phyloP scores from a whole-genome alignment of 1,140 invertebrate species.

The Brachionus rotundiformis region DNA sequence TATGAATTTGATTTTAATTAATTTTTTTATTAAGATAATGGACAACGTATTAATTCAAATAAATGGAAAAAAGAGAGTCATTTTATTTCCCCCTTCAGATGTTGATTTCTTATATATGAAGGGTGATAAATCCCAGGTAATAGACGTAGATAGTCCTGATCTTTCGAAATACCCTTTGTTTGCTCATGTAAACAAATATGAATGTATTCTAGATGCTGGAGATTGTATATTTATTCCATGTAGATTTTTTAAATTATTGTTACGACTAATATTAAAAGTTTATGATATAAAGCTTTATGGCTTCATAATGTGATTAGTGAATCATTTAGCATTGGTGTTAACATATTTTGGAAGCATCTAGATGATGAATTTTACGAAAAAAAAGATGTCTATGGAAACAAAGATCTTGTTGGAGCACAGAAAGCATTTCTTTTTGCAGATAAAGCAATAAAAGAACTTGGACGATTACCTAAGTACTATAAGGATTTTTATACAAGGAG shows the following conservation, averaged over 20 bases:
- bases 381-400: constrained; percentile 69
- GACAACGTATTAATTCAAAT: constrained; percentile 70
- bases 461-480: constrained; percentile 66
- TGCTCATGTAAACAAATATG: constrained; percentile 56
- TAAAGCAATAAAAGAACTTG: constrained; percentile 64
- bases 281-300: constrained; percentile 66
- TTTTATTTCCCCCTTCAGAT: constrained; percentile 67
- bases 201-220: constrained; percentile 59
- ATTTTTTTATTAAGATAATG: constrained; percentile 63
- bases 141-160: constrained; percentile 63
- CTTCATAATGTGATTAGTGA: constrained; percentile 66
- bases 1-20: neutral
- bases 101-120: constrained; percentile 67
- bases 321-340: constrained; percentile 67
- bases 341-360: constrained; percentile 70
- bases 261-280: neutral
- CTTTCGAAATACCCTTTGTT: constrained; percentile 58
- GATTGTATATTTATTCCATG: constrained; percentile 64
- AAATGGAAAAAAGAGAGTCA: constrained; percentile 66
- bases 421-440: constrained; percentile 66
- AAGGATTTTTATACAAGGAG: constrained; percentile 66
- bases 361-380: constrained; percentile 65
- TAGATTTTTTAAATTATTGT: constrained; percentile 9
- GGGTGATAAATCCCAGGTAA: constrained; percentile 69
- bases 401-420: constrained; percentile 65